These are phyloP conservation scores for Mythimna vitellina DNA, from an alignment of 2,888 invertebrate genomes.

Conservation along the genomic window DNA sequence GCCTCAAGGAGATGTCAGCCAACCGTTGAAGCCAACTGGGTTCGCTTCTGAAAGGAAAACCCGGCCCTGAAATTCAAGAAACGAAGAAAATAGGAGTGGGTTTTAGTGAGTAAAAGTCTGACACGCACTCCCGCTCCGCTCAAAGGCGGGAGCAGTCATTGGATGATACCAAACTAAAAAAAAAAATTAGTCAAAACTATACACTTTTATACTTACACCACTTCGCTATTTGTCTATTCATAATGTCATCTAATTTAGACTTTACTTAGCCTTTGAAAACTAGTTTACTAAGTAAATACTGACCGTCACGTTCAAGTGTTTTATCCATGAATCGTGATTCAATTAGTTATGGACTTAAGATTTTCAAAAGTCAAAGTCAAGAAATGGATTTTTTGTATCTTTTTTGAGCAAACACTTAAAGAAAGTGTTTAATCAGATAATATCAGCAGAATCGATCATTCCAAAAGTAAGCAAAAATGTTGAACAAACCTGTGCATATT, in stretches of 20 bases:
- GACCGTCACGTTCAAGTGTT: conserved; percentile 4
- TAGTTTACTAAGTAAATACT: conserved; percentile 24
- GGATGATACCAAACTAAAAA: no score
- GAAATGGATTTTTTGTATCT: conserved; percentile 10
- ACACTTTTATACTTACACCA: no score
- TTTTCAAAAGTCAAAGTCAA: conserved; percentile 46
- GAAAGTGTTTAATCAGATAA: neutral
- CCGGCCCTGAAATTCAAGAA: no score
- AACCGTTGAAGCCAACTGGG: no score
- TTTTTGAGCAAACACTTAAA: neutral
- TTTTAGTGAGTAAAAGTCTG: no score
- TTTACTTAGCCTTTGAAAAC: conserved; percentile 20
- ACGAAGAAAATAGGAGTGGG: no score
- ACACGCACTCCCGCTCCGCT: no score
- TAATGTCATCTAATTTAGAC: conserved; percentile 15
- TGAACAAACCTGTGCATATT: neutral
- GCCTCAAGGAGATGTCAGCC: no score
- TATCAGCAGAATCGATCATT: neutral
- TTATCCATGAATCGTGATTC: conserved; percentile 20
- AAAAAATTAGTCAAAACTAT: no score
- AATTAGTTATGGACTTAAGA: conserved; percentile 7
- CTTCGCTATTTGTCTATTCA: neutral
- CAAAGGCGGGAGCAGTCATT: no score
- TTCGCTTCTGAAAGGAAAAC: no score
- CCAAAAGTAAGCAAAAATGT: neutral